Percentiles rank a stretch among this genome's conserved stretches.
Conservation (phyloP, 2,888 invertebrate species). For the Erynnis tages region DNA sequence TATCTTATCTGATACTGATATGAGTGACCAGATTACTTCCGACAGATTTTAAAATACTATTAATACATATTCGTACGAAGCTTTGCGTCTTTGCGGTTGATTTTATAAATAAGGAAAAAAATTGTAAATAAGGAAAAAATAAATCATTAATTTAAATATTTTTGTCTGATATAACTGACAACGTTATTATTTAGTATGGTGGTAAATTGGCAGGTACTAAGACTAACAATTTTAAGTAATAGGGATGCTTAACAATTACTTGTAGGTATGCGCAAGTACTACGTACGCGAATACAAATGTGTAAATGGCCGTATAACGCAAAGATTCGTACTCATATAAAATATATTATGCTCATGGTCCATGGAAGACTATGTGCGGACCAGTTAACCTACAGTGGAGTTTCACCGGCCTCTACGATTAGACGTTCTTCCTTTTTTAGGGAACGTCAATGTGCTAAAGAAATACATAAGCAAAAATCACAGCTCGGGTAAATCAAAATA, state of each 20-base stretch:
- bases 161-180: too few relatives aligned
- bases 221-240: too few relatives aligned
- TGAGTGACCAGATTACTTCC: constrained; percentile 51
- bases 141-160: too few relatives aligned
- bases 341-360: constrained; percentile 32
- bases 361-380: constrained; percentile 49
- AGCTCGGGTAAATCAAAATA: constrained; percentile 80
- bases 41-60: constrained; percentile 32
- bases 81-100: background rate
- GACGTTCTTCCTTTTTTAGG: constrained; percentile 1
- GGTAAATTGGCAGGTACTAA: too few relatives aligned
- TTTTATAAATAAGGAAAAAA: too few relatives aligned
- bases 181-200: too few relatives aligned
- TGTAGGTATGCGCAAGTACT: too few relatives aligned
- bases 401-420: background rate
- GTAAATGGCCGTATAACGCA: background rate
- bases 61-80: constrained; percentile 5
- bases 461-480: constrained; percentile 79
- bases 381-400: constrained; percentile 33
- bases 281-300: background rate
- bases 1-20: constrained; percentile 43
- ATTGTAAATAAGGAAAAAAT: too few relatives aligned
- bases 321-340: constrained; percentile 21
- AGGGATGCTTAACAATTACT: too few relatives aligned
- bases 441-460: constrained; percentile 45